Percentiles rank a stretch among this genome's conserved stretches.
phyloP scores from a whole-genome alignment of 2,113 vertebrate genomes.

The Lepisosteus osseus region DNA sequence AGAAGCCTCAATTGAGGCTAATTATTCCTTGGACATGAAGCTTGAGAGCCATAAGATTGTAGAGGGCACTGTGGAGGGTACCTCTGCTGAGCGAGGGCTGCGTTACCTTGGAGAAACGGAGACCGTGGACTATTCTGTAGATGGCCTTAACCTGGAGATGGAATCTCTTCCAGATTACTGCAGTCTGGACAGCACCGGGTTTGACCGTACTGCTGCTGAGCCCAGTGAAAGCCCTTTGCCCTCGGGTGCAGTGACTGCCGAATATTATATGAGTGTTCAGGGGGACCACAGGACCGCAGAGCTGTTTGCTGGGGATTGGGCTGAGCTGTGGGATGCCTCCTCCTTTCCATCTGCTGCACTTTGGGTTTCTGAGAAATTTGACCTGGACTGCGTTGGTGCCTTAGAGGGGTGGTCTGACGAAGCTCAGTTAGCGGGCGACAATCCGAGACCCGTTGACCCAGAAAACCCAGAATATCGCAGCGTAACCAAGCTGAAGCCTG shows the following conservation, averaged over 20 bases:
- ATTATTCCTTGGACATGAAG: slow-evolving; percentile 36
- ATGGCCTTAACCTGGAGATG: background rate
- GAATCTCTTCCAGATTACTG: slow-evolving; percentile 28
- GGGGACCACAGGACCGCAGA: background rate
- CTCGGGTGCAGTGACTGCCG: too few species aligned
- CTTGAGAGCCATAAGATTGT: slow-evolving; percentile 18
- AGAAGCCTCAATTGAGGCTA: slow-evolving; percentile 6
- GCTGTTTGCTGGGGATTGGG: too few species aligned
- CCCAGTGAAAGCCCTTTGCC: background rate
- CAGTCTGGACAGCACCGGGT: slow-evolving; percentile 27
- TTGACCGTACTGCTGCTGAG: slow-evolving; percentile 9
- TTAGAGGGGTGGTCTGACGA: slow-evolving; percentile 12
- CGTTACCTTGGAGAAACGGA: background rate
- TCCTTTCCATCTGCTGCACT: background rate
- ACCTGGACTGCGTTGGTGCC: background rate
- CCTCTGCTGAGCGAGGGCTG: background rate
- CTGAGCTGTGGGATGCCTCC: background rate
- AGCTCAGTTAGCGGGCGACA: too few species aligned
- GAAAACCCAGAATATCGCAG: slow-evolving; percentile 14
- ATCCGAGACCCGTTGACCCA: background rate
- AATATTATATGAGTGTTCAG: slow-evolving; percentile 15
- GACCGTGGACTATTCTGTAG: slow-evolving; percentile 3
- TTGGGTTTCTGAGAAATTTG: slow-evolving; percentile 15
- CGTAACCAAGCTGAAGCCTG: slow-evolving; percentile 24
- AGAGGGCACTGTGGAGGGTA: background rate